These are phyloP conservation scores for Morpho helenor DNA, from an alignment of 2,888 invertebrate species.

Conservation along the genomic window DNA sequence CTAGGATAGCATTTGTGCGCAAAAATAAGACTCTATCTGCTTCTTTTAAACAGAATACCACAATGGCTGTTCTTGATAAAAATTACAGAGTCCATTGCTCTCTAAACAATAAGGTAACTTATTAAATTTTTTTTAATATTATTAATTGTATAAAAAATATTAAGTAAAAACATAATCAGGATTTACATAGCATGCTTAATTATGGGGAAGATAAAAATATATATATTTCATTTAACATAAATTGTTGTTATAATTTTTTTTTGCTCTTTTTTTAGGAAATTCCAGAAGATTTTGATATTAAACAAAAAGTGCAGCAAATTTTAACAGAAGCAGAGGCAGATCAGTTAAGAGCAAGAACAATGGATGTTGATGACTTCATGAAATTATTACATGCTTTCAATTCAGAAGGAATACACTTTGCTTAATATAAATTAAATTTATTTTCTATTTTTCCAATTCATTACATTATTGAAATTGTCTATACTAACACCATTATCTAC, in stretches of 20 bases:
- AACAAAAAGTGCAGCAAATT: conserved; percentile 87
- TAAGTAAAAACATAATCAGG: too few relatives aligned
- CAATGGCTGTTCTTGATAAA: conserved; percentile 90
- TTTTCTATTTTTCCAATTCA: conserved; percentile 13
- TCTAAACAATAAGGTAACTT: conserved; percentile 83
- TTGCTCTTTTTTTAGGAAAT: conserved; percentile 77
- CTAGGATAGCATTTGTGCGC: conserved; percentile 95
- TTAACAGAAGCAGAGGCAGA: conserved; percentile 83
- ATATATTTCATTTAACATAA: background rate
- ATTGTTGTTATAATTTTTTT: background rate
- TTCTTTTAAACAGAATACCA: conserved; percentile 91
- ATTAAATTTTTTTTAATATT: background rate
- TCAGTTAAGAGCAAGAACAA: conserved; percentile 90
- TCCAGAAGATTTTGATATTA: conserved; percentile 89
- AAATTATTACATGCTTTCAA: conserved; percentile 92
- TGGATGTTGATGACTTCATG: conserved; percentile 99
- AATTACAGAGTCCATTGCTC: conserved; percentile 95
- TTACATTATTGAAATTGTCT: conserved; percentile 11
- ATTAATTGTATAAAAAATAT: background rate
- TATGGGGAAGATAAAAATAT: background rate
- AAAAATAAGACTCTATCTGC: conserved; percentile 98
- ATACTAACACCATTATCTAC: conserved; percentile 8
- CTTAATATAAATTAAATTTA: conserved; percentile 52
- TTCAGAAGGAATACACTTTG: conserved; percentile 95
- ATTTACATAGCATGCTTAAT: too few relatives aligned